Base-by-base conservation (phyloP, 2,797 vertebrate species). In the Fistularia commersonii region DNA sequence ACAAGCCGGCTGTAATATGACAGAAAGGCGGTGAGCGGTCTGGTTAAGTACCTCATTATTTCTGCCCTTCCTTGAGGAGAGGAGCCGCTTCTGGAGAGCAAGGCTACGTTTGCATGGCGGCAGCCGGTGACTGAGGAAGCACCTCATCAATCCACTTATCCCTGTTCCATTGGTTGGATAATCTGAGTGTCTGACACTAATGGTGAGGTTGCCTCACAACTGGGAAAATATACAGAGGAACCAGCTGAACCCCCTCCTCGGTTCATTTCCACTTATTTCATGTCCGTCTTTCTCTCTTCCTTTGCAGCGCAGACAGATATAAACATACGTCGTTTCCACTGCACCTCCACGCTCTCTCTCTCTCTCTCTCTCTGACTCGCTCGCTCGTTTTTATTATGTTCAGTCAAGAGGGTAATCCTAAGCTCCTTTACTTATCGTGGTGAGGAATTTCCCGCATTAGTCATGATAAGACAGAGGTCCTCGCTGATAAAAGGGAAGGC, bases 11-110 rank as follows among this genome's bases (percentile, higher is more conserved):
- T 91, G 90, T 92, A 93, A 93, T 93, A 93, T 93, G 93, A 93
- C 93, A 95, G 93, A 90, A 91, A 93, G 88, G 89, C 90, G 91
- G 89, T 88, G 89, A 92, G 88, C 65, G 83, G 89, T 86, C 86
- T 79, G n/a, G 89, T 92, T 87, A 92, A 92, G 90, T 88, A 87
- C 88, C 92, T 93, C 91, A 92, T 95, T 94, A 93, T 92, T 93
- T 91, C 90, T 67, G 78, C 88, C 85, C 91, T 87, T 90, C 85
- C 81, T 89, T 91, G 87, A 92, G 86, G 75, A 85, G 89, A 88
- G 91, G 88, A 87, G 75, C 72, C 81, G 73, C 85, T 84, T 77
- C 73, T 77, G 77, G 79, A 88, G 76, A 72, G 74, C 52, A 65
- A 61, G 66, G 36, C 8, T 49, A n/a, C n/a, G 65, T 62, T 85